phyloP scores from a whole-genome alignment of 2,113 vertebrate genomes.

The Hippocampus mohnikei region DNA sequence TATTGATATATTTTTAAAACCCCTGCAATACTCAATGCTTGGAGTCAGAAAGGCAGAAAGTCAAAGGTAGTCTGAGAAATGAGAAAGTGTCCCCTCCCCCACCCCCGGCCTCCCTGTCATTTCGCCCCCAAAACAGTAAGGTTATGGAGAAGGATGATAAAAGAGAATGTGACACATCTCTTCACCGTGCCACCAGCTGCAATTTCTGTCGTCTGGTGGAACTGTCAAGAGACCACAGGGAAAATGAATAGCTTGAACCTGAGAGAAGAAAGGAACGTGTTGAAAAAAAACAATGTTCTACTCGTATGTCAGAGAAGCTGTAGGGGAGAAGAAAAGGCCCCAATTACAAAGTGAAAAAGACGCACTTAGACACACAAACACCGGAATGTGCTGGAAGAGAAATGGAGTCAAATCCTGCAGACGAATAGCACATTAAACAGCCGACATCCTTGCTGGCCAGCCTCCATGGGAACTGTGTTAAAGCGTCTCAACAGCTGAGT shows the following conservation, averaged over 20 bases:
- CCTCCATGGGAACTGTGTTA: slow-evolving; percentile 50
- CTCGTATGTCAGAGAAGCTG: slow-evolving; percentile 1
- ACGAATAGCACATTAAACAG: slow-evolving; percentile 56
- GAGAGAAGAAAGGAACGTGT: slow-evolving; percentile 12
- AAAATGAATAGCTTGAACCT: slow-evolving; percentile 25
- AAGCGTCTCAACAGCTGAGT: slow-evolving; percentile 63
- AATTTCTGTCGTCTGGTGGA: slow-evolving; percentile 31
- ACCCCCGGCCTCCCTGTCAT: too few relatives aligned
- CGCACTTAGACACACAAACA: slow-evolving; percentile 4
- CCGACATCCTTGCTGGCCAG: slow-evolving; percentile 31
- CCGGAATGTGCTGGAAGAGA: slow-evolving; percentile 11
- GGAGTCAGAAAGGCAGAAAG: slow-evolving; percentile 3
- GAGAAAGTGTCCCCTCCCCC: not conserved
- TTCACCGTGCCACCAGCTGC: slow-evolving; percentile 22
- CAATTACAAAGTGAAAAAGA: slow-evolving; percentile 1
- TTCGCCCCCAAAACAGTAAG: not conserved
- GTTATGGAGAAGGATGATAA: not conserved
- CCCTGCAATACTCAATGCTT: not conserved
- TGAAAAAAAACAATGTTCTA: not conserved
- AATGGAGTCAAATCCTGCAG: slow-evolving; percentile 30
- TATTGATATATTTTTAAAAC: too few relatives aligned
- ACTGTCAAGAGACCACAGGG: slow-evolving; percentile 24
- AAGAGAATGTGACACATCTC: slow-evolving; percentile 8
- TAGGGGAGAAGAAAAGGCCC: not conserved
- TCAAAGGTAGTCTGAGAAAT: not conserved